Percentiles rank a stretch among this genome's conserved stretches.
These are phyloP conservation scores for Eupithecia dodoneata DNA, from an alignment of 2,888 invertebrate species.

Conservation along the genomic window DNA sequence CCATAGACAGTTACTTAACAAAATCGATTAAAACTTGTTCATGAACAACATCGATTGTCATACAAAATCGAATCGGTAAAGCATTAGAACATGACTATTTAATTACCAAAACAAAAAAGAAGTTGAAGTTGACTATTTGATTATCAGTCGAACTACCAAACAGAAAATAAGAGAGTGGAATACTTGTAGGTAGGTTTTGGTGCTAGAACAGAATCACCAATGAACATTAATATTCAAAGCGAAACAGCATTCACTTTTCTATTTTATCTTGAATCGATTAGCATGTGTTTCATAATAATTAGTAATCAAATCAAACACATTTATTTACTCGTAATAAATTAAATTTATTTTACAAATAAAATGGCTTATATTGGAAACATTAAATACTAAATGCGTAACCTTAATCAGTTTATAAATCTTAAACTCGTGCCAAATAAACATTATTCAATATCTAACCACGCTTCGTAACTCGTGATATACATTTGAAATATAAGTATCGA, in stretches of 20 bases:
- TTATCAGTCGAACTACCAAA: no score
- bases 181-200: neutral
- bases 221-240: neutral
- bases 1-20: no score
- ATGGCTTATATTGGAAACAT: neutral
- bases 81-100: no score
- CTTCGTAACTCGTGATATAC: neutral
- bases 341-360: conserved; percentile 3
- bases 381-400: conserved; percentile 5
- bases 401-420: conserved; percentile 4
- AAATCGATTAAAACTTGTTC: no score
- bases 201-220: neutral
- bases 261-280: neutral
- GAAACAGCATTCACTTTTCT: conserved; percentile 1
- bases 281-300: neutral
- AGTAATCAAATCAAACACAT: conserved; percentile 5
- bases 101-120: no score
- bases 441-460: neutral
- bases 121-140: no score
- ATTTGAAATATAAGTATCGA: neutral
- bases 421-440: conserved; percentile 4
- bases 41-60: no score
- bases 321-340: neutral
- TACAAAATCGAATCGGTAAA: no score
- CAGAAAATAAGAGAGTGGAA: no score